Conservation (phyloP, 2,113 vertebrate genomes). For the Acanthochromis polyacanthus region DNA sequence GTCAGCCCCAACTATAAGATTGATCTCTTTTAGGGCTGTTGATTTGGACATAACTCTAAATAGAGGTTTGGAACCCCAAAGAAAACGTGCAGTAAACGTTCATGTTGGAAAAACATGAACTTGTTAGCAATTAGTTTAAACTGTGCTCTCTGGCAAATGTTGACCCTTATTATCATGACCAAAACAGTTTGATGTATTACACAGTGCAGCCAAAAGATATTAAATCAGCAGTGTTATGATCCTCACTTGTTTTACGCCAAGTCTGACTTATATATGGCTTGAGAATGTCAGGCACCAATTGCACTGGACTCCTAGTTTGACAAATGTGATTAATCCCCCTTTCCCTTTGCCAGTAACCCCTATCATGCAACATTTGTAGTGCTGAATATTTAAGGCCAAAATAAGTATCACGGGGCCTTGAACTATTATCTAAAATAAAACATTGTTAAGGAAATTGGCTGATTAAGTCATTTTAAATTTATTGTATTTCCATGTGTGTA, state of each 20-base stretch:
- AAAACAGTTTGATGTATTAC: constrained; percentile 61
- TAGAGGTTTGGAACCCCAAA: constrained; percentile 22
- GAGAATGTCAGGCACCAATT: constrained; percentile 25
- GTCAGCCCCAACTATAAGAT: too few relatives aligned
- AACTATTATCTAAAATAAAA: not conserved
- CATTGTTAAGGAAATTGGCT: constrained; percentile 14
- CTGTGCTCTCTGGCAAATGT: constrained; percentile 64
- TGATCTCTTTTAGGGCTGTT: constrained; percentile 27
- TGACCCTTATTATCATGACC: constrained; percentile 70
- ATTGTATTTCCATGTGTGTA: not conserved
- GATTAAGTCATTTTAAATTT: constrained; percentile 26
- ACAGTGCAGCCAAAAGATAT: constrained; percentile 60
- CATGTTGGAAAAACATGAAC: constrained; percentile 71
- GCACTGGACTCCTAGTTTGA: not conserved
- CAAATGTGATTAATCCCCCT: constrained; percentile 31
- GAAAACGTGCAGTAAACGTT: constrained; percentile 61
- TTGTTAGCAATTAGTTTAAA: constrained; percentile 76
- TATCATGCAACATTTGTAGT: not conserved
- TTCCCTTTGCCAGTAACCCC: constrained; percentile 1
- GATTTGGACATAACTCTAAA: constrained; percentile 44
- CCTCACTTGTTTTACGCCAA: constrained; percentile 58
- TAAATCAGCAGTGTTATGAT: constrained; percentile 50
- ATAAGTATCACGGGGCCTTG: constrained; percentile 10
- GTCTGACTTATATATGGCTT: constrained; percentile 30
- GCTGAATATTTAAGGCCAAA: constrained; percentile 17